Percentiles rank a stretch among this genome's conserved stretches.
Conservation (phyloP, 2,797 vertebrate species). For the Chrosomus eos region DNA sequence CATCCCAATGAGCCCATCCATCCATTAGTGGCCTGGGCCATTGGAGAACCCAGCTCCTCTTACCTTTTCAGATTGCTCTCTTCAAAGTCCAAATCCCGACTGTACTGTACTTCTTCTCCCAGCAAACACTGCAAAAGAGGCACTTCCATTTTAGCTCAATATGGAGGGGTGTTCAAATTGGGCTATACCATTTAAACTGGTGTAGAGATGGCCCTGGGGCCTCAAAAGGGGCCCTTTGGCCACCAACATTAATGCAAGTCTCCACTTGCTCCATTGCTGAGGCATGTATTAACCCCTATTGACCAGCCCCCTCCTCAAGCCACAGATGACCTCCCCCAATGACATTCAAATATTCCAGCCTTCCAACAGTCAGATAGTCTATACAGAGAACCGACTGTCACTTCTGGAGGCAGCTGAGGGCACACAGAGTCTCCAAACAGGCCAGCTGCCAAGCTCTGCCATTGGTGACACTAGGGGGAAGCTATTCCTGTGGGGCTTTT, state of each 20-base stretch:
- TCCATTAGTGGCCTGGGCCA: constrained; percentile 54
- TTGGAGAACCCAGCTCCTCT: constrained; percentile 66
- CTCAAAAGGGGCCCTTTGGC: constrained; percentile 59
- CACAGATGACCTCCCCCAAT: constrained; percentile 67
- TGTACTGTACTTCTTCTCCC: constrained; percentile 84
- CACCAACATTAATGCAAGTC: not conserved
- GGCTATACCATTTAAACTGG: constrained; percentile 64
- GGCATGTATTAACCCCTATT: constrained; percentile 42
- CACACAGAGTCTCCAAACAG: constrained; percentile 36
- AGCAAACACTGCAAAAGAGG: constrained; percentile 85
- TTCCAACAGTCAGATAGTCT: constrained; percentile 70
- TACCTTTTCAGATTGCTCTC: constrained; percentile 72
- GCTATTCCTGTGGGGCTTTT: constrained; percentile 37
- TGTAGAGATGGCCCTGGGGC: constrained; percentile 54
- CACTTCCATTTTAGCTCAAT: constrained; percentile 81
- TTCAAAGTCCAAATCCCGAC: constrained; percentile 72
- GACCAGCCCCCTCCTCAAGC: constrained; percentile 64
- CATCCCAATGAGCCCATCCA: constrained; percentile 54
- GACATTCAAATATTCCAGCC: constrained; percentile 72
- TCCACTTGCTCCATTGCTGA: constrained; percentile 63
- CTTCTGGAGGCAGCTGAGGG: constrained; percentile 66
- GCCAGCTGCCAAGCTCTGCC: constrained; percentile 58
- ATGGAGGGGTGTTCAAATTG: constrained; percentile 80
- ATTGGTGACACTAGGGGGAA: constrained; percentile 57
- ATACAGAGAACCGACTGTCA: constrained; percentile 63